Conservation (phyloP, 1,140 invertebrate species). For the Sminthurinus signatus region DNA sequence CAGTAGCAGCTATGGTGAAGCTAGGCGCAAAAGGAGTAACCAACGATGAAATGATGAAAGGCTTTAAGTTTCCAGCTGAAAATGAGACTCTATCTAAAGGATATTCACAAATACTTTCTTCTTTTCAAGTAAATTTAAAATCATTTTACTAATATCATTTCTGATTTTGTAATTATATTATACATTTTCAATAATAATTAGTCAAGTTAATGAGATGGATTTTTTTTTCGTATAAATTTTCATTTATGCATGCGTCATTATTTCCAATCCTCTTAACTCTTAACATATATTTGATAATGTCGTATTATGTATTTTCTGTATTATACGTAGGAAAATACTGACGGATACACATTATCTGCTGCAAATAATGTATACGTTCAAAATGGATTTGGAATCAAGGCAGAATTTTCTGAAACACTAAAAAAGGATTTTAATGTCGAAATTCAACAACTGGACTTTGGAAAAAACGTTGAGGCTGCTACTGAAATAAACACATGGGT, state of each 20-base stretch:
- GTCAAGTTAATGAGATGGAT: no score
- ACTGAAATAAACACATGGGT: constrained; percentile 48
- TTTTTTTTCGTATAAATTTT: no score
- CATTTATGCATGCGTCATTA: neutral
- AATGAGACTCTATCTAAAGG: constrained; percentile 1
- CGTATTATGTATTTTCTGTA: neutral
- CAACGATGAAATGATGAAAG: constrained; percentile 1
- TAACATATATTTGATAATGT: neutral
- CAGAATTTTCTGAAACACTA: constrained; percentile 24
- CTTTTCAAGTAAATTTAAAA: constrained; percentile 12
- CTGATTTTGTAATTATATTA: neutral
- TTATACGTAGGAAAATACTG: constrained; percentile 17
- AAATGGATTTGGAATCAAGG: constrained; percentile 34
- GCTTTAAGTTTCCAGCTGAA: constrained; percentile 14
- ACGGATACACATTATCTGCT: constrained; percentile 40
- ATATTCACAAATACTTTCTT: constrained; percentile 9
- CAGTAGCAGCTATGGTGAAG: constrained; percentile 21
- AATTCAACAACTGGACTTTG: constrained; percentile 42
- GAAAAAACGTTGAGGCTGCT: constrained; percentile 32
- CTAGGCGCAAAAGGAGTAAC: constrained; percentile 17
- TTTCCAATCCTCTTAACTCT: neutral
- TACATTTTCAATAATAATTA: no score
- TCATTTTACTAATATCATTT: neutral
- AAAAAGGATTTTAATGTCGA: constrained; percentile 39
- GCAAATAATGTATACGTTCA: constrained; percentile 46